A percentile compares a stretch with the other conserved stretches of the same genome.
These are phyloP conservation scores for Cebus imitator DNA, from an alignment of 2,113 vertebrate species.

Conservation along the genomic window DNA sequence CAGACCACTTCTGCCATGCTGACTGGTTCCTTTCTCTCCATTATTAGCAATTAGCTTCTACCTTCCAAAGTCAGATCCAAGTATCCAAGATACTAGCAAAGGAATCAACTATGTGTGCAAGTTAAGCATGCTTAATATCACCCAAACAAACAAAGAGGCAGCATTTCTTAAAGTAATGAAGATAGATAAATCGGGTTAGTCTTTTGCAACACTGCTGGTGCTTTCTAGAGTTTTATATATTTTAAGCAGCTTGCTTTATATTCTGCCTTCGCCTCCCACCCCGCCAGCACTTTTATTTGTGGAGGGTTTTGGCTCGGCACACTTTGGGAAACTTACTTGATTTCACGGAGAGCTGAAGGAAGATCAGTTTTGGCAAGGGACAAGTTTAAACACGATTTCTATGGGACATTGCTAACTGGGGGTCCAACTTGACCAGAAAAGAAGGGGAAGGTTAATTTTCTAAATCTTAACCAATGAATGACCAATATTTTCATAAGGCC, in stretches of 20 bases:
- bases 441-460: neutral
- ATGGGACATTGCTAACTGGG: neutral
- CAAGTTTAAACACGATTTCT: slow-evolving; percentile 55
- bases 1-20: slow-evolving; percentile 89
- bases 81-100: slow-evolving; percentile 91
- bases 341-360: slow-evolving; percentile 57
- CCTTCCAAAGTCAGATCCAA: slow-evolving; percentile 88
- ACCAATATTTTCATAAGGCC: neutral
- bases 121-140: slow-evolving; percentile 87
- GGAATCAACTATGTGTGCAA: slow-evolving; percentile 87
- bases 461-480: neutral
- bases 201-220: slow-evolving; percentile 74
- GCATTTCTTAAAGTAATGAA: slow-evolving; percentile 86
- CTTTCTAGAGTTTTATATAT: slow-evolving; percentile 62
- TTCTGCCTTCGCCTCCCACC: neutral
- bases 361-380: slow-evolving; percentile 55
- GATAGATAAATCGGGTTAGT: slow-evolving; percentile 86
- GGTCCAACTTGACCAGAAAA: neutral
- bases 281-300: slow-evolving; percentile 51
- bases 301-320: slow-evolving; percentile 52
- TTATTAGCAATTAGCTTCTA: slow-evolving; percentile 91
- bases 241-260: slow-evolving; percentile 68
- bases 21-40: slow-evolving; percentile 89
- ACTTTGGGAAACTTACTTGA: slow-evolving; percentile 63
- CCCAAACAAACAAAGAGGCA: slow-evolving; percentile 87